Base-by-base conservation (phyloP, 1,140 invertebrate species). In the Ceratitis capitata region DNA sequence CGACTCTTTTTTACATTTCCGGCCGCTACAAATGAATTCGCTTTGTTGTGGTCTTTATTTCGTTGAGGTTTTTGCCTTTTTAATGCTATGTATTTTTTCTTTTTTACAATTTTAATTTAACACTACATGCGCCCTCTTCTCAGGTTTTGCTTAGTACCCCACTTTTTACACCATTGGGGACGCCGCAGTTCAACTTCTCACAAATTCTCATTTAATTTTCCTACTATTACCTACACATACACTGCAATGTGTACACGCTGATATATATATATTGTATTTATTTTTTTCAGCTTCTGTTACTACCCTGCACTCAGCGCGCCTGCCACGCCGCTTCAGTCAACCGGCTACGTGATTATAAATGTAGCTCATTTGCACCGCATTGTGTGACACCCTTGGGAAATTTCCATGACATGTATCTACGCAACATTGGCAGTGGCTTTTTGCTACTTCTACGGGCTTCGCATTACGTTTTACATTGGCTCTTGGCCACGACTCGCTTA, bases 121-220 rank as follows among this genome's bases (percentile, higher is more conserved):
- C 32, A 39, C 29, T 16, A 16, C 64, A 69, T 16, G 64, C 64
- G 19, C 64, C 35, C 64, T n/a, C 64, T 29, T 61, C 29, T 9
- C 9, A 61, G 14, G 6, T 6, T 42, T 3, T 14, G 2, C 23
- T 29, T 69, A 29, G 10, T 9, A 61, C 7, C 23, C 26, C 58
- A 12, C 35, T 12, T 39, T n/a, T 39, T 69, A 35, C 35, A 39
- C 64, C 64, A 14, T 42, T 69, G 64, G 64, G 64, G 32, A 16
- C 10, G 26, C 19, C 64, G 58, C 64, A 35, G 35, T 39, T 39
- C 64, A 69, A 69, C 64, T 69, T 35, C 64, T 69, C 35, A 69
- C 64, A 69, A 69, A 69, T 69, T 69, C 64, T 69, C 64, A 69
- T 69, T 69, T 69, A 69, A 69, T 69, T 69, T 69, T 69, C 14